These are phyloP conservation scores for Cheilosia variabilis DNA, from an alignment of 2,888 invertebrate genomes.

Conservation along the genomic window DNA sequence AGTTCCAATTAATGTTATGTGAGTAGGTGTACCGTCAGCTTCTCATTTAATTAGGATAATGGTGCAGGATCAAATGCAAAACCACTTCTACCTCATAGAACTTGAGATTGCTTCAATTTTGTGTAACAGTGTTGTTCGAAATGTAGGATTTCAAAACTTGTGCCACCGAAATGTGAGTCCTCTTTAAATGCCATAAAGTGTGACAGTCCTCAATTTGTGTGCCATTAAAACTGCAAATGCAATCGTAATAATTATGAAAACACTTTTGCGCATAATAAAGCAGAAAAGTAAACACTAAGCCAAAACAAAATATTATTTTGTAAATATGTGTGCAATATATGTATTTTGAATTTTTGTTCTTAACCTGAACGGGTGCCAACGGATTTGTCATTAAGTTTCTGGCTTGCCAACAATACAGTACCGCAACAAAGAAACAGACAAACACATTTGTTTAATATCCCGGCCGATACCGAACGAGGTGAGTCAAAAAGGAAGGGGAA, in stretches of 20 bases:
- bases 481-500: background rate
- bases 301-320: background rate
- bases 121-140: no score
- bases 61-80: background rate
- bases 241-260: slow-evolving; percentile 31
- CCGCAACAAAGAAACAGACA: slow-evolving; percentile 53
- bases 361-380: slow-evolving; percentile 48
- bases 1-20: background rate
- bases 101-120: no score
- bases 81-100: no score
- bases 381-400: slow-evolving; percentile 43
- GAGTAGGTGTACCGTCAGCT: no score
- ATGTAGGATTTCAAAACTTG: background rate
- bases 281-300: background rate
- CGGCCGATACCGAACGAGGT: slow-evolving; percentile 31
- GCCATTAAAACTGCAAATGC: slow-evolving; percentile 32
- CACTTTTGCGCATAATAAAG: slow-evolving; percentile 38
- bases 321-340: background rate
- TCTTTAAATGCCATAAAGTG: slow-evolving; percentile 10
- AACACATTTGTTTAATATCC: slow-evolving; percentile 42
- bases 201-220: slow-evolving; percentile 31
- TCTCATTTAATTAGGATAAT: background rate
- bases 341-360: slow-evolving; percentile 17
- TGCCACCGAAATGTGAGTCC: background rate
- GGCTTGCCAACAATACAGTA: slow-evolving; percentile 45